Evolutionary conservation across 2,113 vertebrate genomes (phyloP).

Genomic region (Gorilla gorilla): DNA sequence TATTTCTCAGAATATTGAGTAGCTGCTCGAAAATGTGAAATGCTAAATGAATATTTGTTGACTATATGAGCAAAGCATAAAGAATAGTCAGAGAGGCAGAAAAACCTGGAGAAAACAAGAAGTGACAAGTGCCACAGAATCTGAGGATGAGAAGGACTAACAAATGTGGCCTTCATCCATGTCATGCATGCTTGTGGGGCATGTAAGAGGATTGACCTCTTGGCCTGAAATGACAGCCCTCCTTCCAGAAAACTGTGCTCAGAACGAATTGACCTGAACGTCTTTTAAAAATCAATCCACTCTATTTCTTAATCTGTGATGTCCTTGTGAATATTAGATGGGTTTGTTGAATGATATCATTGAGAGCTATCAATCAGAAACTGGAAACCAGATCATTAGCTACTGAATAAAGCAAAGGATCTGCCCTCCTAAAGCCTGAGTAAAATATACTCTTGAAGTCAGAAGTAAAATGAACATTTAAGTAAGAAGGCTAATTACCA

Average conservation of each 20-base stretch:
- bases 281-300: background rate
- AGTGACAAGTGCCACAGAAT: background rate
- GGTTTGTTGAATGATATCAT: background rate
- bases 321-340: background rate
- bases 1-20: background rate
- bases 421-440: background rate
- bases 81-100: background rate
- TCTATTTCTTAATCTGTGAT: background rate
- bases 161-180: background rate
- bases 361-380: background rate
- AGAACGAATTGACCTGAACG: background rate
- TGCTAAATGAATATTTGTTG: background rate
- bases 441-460: background rate
- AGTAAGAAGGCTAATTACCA: conserved; percentile 20
- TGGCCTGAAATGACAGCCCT: background rate
- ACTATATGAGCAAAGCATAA: background rate
- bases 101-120: background rate
- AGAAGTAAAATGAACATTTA: background rate
- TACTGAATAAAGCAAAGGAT: background rate
- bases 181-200: background rate
- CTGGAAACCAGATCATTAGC: background rate
- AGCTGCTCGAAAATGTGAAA: background rate
- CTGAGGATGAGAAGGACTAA: background rate
- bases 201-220: background rate
- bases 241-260: background rate